These are phyloP conservation scores for Pseudorhiza aurosa DNA, from an alignment of 30 jellyfish, hydroid and myxozoan genomes.

Conservation along the genomic window DNA sequence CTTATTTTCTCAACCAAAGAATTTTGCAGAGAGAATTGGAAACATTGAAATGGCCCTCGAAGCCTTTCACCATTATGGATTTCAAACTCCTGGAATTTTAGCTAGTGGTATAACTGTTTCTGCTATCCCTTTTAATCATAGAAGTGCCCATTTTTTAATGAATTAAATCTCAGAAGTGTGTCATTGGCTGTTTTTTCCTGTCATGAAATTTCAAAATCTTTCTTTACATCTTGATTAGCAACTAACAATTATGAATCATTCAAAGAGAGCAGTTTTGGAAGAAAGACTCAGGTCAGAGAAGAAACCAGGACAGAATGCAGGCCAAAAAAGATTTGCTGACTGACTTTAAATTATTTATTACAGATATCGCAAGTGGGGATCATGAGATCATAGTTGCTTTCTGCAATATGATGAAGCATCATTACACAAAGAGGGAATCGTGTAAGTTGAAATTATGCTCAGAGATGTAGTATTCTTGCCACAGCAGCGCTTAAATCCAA, in stretches of 20 bases:
- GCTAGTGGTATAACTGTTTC: conserved; percentile 52
- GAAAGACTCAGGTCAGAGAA: no score
- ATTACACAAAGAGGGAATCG: conserved; percentile 8
- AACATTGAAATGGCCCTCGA: conserved; percentile 60
- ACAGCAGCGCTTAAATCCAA: no score
- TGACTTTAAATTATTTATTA: neutral
- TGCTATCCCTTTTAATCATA: no score
- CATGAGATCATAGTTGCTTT: conserved; percentile 25
- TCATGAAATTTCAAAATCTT: no score
- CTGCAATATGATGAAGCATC: conserved; percentile 30
- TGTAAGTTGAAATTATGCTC: no score
- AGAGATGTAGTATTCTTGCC: no score
- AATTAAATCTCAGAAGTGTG: no score
- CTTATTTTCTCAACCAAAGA: conserved; percentile 19
- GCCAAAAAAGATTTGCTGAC: neutral
- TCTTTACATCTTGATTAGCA: no score
- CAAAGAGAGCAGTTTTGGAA: no score
- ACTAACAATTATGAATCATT: no score
- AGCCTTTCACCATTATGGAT: conserved; percentile 47
- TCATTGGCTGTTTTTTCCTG: no score
- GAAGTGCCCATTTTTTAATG: no score
- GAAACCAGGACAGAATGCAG: neutral
- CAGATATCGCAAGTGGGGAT: conserved; percentile 62
- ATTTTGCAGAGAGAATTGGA: conserved; percentile 22
- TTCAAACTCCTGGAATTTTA: conserved; percentile 45